Evolutionary conservation across 2,113 vertebrate genomes (phyloP), one percentile per base, ranked within the genome.

Genomic region (Antidorcas marsupialis): DNA sequence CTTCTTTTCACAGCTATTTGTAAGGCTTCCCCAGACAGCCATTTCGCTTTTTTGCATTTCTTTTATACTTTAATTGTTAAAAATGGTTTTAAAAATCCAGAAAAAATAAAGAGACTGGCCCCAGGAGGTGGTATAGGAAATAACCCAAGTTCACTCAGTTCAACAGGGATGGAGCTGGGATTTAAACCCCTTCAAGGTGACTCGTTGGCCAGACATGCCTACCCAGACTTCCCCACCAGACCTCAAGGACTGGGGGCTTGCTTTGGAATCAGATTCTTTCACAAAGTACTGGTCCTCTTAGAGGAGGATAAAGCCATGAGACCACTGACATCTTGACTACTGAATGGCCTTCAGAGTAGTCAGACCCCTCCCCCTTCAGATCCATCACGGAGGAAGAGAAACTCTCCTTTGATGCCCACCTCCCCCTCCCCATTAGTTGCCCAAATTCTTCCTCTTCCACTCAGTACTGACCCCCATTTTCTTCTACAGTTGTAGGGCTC

Each of bases 121-220:
- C 36, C 12, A 2, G 10, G 10, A 84, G 33, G 17, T 5, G 9
- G 50, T 3, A 3, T 1, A 53, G 62, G 14, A n/a, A 43, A 30
- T 7, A 5, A 25, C 1, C 0, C 53, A 0, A 8, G 50, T 23
- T n/a, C 4, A 0, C 33, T 59, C 39, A 1, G 8, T 19, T 62
- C 10, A 0, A 0, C 11, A 0, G 8, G 5, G 28, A 33, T 5
- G 47, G 36, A 33, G 36, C 4, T 2, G 28, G 86, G 53, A 11
- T n/a, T 4, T 62, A 17, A 27, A 55, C 10, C n/a, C 64, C 11
- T 5, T 23, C 0, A 0, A 52, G 15, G 39, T 28, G 60, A 36
- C 30, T n/a, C 8, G 2, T 8, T 0, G 4, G 17, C 71, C 33
- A 30, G 10, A 27, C 6, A 0, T 12, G 21, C 79, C 78, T 12